Evolutionary conservation across 2,888 invertebrate species (phyloP).

Genomic region (Criorhina ranunculi): DNA sequence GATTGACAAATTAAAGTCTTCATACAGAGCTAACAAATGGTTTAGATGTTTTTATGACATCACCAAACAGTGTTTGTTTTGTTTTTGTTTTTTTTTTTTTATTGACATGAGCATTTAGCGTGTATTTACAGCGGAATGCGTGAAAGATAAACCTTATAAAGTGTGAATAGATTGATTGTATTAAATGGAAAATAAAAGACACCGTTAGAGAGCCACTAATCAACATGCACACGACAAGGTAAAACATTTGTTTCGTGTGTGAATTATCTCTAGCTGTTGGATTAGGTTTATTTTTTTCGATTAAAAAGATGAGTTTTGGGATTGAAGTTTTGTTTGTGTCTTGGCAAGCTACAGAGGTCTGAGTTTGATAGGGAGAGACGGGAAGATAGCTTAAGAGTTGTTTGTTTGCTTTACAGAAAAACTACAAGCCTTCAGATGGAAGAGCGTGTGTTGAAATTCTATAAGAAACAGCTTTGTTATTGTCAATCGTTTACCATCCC

Average conservation of each 20-base stretch:
- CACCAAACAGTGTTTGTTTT: neutral
- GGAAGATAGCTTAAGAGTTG: too few relatives aligned
- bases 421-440: too few relatives aligned
- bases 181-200: slow-evolving; percentile 9
- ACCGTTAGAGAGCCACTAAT: neutral
- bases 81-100: neutral
- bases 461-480: too few relatives aligned
- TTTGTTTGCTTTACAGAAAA: too few relatives aligned
- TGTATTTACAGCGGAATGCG: slow-evolving; percentile 23
- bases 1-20: slow-evolving; percentile 3
- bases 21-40: neutral
- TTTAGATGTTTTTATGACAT: slow-evolving; percentile 24
- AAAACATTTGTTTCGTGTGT: neutral
- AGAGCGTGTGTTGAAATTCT: too few relatives aligned
- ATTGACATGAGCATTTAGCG: slow-evolving; percentile 36
- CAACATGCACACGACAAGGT: slow-evolving; percentile 2
- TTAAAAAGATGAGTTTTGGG: neutral
- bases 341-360: too few relatives aligned
- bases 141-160: neutral
- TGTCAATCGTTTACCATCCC: too few relatives aligned
- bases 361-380: too few relatives aligned
- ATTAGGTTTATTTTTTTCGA: neutral
- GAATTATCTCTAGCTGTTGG: neutral
- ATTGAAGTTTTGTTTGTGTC: too few relatives aligned
- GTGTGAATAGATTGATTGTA: slow-evolving; percentile 30